Evolutionary conservation across 2,888 invertebrate genomes (phyloP), one percentile per base, ranked within the genome.

Genomic region (Drosophila nigricruria): DNA sequence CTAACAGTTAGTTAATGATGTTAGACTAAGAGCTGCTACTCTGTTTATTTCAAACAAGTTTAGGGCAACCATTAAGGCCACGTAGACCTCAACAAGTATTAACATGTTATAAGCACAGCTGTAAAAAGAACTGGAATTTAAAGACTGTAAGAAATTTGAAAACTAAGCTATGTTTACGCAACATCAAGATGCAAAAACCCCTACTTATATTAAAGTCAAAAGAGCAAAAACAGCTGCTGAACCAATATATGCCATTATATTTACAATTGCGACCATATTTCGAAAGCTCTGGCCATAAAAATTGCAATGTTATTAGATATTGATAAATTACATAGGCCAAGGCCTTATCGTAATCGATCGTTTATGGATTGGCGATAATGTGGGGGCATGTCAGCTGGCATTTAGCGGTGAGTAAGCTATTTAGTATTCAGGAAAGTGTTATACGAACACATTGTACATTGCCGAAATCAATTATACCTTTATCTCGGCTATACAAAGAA

Each of bases 291-390:
- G 36, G 64, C 36, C 27, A 65, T 42, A 50, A 42, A 65, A 45
- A 23, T 32, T 58, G 52, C 66, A 50, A 50, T 63, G 42, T 47
- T 34, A 52, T 66, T 52, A 59, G 50, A 63, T 67, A 64, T 60
- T 61, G 58, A 72, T 62, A 64, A 73, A 65, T 62, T 62, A 64
- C 68, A 76, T 65, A 69, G 58, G 68, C 57, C 77, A 58, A 56
- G 68, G 56, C 23, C 40, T 42, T 77, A 77, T 77, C 73, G 73
- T 77, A 70, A 77, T 60, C 66, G 43, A 30, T 40, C 12, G 60
- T 73, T 77, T 73, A 77, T 77, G 60, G 77, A 61, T 73, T 58
- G 52, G 23, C 57, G 68, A 70, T 77, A 77, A 66, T 25, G 38
- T 50, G 23, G 45, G 20, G 47, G 59, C 34, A 30, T 63, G 40